Percentiles rank a stretch among this genome's conserved stretches.
phyloP scores from a whole-genome alignment of 1,140 invertebrate species.

The Paraescarpia echinospica region DNA sequence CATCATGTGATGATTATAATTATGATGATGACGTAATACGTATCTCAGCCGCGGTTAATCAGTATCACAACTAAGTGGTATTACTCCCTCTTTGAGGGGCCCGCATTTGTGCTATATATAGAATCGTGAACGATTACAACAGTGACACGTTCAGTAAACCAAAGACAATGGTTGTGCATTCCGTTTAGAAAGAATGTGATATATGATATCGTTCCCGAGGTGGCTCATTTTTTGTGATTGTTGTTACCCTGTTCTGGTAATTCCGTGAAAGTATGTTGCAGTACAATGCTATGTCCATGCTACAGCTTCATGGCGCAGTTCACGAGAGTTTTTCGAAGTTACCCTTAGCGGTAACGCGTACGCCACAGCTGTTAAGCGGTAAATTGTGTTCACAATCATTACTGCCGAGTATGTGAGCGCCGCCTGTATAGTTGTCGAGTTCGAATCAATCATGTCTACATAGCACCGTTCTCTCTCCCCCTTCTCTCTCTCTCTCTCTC shows the following conservation, averaged over 20 bases:
- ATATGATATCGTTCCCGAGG: neutral
- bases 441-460: no score
- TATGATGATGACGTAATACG: no score
- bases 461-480: no score
- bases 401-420: neutral
- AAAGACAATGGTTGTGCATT: no score
- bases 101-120: no score
- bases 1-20: no score
- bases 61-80: no score
- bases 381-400: neutral
- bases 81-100: no score
- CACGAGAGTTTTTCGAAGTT: neutral
- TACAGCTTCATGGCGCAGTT: neutral
- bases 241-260: neutral
- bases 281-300: neutral
- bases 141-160: no score
- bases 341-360: neutral
- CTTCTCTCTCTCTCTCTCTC: no score
- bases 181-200: neutral
- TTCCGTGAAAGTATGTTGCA: neutral
- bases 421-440: neutral
- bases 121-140: no score
- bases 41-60: no score
- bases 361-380: neutral
- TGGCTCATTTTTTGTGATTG: neutral